A percentile compares a stretch with the other conserved stretches of the same genome.
Evolutionary conservation across 2,113 vertebrate genomes (phyloP).

Genomic region (Macquaria australasica): DNA sequence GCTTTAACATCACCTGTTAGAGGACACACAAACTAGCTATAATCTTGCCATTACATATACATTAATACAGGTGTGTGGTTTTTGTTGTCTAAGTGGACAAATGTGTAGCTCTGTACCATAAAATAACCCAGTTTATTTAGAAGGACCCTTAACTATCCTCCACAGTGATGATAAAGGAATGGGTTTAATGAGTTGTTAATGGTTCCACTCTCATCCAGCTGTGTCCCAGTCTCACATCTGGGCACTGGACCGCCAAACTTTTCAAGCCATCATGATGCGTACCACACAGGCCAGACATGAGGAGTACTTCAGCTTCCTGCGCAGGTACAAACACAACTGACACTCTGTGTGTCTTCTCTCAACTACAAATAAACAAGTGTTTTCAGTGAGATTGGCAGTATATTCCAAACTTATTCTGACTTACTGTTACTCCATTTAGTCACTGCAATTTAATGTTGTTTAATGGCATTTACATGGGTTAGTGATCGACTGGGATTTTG

Average conservation of each 20-base stretch:
- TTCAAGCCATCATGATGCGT: slow-evolving; percentile 87
- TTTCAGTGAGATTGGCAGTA: not conserved
- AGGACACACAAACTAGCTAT: too few relatives aligned
- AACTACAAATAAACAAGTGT: not conserved
- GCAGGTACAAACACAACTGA: slow-evolving; percentile 78
- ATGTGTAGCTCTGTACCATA: not conserved
- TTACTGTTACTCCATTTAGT: too few relatives aligned
- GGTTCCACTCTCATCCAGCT: slow-evolving; percentile 67
- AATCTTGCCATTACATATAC: too few relatives aligned
- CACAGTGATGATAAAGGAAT: not conserved
- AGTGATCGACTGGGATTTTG: too few relatives aligned
- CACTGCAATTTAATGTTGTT: too few relatives aligned
- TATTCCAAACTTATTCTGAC: not conserved
- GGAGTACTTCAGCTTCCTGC: slow-evolving; percentile 87
- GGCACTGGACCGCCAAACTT: slow-evolving; percentile 85
- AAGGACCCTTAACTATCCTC: not conserved
- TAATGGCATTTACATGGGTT: too few relatives aligned
- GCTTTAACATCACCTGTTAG: too few relatives aligned
- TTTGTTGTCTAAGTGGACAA: not conserved
- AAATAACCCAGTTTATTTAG: not conserved
- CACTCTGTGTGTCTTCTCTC: not conserved
- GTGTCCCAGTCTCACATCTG: slow-evolving; percentile 84
- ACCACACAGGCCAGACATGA: slow-evolving; percentile 83
- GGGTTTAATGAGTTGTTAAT: not conserved
- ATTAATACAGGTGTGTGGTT: not conserved